Conservation (phyloP, 1,140 invertebrate species). For the Atta cephalotes region DNA sequence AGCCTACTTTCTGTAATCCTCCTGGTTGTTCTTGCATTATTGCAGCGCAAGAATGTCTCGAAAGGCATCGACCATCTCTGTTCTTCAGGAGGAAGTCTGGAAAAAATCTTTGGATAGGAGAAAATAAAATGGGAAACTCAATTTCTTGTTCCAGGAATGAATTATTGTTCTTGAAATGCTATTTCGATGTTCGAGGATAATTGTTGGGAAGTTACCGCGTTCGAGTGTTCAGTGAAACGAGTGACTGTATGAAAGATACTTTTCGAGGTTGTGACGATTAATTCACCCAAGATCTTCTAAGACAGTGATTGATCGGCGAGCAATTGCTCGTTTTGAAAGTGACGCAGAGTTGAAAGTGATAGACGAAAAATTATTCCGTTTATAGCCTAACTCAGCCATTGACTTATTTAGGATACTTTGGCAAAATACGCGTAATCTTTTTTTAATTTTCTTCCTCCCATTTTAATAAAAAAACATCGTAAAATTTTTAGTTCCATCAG, state of each 20-base stretch:
- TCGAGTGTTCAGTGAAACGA: slow-evolving; percentile 70
- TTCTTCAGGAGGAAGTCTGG: slow-evolving; percentile 18
- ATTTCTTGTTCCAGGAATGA: slow-evolving; percentile 3
- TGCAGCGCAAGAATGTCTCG: neutral
- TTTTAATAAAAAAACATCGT: too few relatives aligned
- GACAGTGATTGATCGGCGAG: slow-evolving; percentile 59
- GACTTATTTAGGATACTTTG: neutral
- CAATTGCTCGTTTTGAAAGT: slow-evolving; percentile 37
- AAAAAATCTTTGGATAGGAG: slow-evolving; percentile 23
- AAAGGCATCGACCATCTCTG: neutral
- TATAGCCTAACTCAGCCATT: neutral
- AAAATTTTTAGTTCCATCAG: too few relatives aligned
- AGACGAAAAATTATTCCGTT: slow-evolving; percentile 16
- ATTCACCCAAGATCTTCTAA: neutral
- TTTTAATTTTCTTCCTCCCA: neutral
- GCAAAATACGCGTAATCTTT: neutral
- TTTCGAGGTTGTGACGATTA: slow-evolving; percentile 65
- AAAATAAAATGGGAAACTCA: slow-evolving; percentile 14
- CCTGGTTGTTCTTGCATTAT: neutral
- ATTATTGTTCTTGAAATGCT: slow-evolving; percentile 17
- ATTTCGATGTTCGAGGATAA: slow-evolving; percentile 6
- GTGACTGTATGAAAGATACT: slow-evolving; percentile 43
- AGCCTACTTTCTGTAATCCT: slow-evolving; percentile 60
- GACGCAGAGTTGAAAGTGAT: slow-evolving; percentile 60
- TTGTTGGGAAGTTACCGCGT: slow-evolving; percentile 6